Conservation (phyloP, 2,797 vertebrate genomes). For the Thalassophryne amazonica region DNA sequence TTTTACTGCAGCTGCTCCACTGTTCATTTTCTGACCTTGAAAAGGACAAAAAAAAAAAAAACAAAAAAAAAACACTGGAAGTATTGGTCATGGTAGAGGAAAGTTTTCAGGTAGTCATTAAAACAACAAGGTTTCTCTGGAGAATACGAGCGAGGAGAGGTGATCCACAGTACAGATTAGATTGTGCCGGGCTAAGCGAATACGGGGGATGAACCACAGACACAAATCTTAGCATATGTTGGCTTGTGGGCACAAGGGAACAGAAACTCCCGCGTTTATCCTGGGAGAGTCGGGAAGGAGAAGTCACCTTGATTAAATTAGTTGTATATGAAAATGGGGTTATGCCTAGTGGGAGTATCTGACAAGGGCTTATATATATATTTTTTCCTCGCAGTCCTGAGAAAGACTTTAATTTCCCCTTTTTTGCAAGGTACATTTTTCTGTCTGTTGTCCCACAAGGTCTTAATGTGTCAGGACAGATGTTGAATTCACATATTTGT, state of each 20-base stretch:
- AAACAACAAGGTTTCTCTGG: constrained; percentile 41
- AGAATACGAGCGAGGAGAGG: constrained; percentile 30
- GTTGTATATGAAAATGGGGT: constrained; percentile 77
- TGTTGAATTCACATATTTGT: constrained; percentile 52
- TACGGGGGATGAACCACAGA: constrained; percentile 48
- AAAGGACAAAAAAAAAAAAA: no score
- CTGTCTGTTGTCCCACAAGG: constrained; percentile 55
- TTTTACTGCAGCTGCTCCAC: no score
- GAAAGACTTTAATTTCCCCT: constrained; percentile 62
- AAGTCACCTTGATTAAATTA: constrained; percentile 81
- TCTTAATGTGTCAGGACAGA: constrained; percentile 64
- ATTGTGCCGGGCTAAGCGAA: constrained; percentile 27
- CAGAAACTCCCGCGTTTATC: constrained; percentile 55
- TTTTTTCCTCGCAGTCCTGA: constrained; percentile 50
- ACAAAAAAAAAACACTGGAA: not conserved
- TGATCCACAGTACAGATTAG: constrained; percentile 46
- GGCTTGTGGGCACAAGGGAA: constrained; percentile 65
- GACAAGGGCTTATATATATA: constrained; percentile 72
- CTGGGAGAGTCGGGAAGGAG: constrained; percentile 54
- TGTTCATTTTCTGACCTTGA: constrained; percentile 18
- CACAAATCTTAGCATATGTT: constrained; percentile 67
- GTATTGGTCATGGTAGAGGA: constrained; percentile 13
- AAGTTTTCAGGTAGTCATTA: constrained; percentile 48
- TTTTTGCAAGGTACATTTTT: constrained; percentile 53
- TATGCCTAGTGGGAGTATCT: constrained; percentile 66